phyloP scores from a whole-genome alignment of 1,140 invertebrate species.

The Drosophila auraria region DNA sequence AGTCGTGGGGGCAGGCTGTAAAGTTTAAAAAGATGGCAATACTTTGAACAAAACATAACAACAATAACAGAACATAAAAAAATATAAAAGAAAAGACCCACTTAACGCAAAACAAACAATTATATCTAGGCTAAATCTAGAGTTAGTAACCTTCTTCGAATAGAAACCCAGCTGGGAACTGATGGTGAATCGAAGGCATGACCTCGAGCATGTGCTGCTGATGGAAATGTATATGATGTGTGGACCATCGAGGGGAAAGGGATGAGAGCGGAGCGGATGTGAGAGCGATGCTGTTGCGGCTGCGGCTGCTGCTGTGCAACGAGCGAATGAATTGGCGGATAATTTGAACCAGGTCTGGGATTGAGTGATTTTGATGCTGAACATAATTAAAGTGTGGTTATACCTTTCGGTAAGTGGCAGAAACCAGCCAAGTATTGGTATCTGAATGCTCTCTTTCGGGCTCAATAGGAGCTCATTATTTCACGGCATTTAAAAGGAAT shows the following conservation, averaged over 20 bases:
- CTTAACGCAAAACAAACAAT: conserved; percentile 25
- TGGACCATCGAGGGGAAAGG: conserved; percentile 1
- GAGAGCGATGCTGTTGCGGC: conserved; percentile 3
- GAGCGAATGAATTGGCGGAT: conserved; percentile 1
- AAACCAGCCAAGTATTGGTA: conserved; percentile 14
- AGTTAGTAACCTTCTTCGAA: conserved; percentile 23
- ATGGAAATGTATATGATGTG: conserved; percentile 22
- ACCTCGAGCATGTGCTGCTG: conserved; percentile 9
- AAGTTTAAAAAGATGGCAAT: conserved; percentile 76
- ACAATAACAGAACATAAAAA: conserved; percentile 16
- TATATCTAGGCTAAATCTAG: background rate
- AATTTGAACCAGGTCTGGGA: conserved; percentile 5
- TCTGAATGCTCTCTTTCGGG: background rate
- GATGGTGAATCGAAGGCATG: conserved; percentile 5
- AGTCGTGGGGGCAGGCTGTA: conserved; percentile 23
- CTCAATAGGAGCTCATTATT: background rate
- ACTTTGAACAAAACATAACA: conserved; percentile 64
- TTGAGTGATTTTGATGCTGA: conserved; percentile 41
- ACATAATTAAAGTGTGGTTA: conserved; percentile 28
- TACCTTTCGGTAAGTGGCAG: conserved; percentile 67
- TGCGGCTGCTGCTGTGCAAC: conserved; percentile 11
- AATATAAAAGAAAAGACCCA: conserved; percentile 3
- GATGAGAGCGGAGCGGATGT: conserved; percentile 13
- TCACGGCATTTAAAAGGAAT: background rate
- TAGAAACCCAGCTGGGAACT: conserved; percentile 12